Conservation (phyloP, 2,797 vertebrate species). For the Phataginus tetradactyla region DNA sequence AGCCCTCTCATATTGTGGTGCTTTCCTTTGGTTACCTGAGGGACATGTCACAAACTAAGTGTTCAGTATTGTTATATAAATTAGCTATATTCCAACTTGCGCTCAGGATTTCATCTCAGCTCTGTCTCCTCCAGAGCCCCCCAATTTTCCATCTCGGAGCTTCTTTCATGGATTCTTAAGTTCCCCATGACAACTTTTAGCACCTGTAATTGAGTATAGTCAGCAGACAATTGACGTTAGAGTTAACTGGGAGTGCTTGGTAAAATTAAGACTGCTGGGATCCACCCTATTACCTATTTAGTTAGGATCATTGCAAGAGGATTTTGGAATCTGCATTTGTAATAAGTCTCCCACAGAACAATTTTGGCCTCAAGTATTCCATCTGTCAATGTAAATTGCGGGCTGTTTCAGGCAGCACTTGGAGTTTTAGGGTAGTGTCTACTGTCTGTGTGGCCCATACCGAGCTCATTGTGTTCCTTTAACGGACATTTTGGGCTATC, state of each 20-base stretch:
- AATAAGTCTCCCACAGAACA: neutral
- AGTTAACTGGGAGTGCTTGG: neutral
- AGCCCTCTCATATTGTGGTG: too few species aligned
- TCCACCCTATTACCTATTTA: neutral
- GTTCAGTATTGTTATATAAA: neutral
- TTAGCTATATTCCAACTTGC: neutral
- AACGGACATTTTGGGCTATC: neutral
- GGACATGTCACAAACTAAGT: neutral
- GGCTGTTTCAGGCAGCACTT: neutral
- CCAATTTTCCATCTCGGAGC: neutral
- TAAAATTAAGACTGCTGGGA: neutral
- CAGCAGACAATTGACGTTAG: neutral
- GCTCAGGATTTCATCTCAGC: neutral
- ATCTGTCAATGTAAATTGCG: neutral
- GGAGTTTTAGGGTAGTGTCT: neutral
- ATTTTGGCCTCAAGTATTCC: neutral
- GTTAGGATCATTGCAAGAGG: neutral
- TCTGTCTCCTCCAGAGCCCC: neutral
- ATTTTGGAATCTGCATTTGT: neutral
- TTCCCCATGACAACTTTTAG: neutral
- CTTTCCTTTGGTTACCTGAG: neutral
- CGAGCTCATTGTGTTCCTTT: neutral
- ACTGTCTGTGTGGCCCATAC: neutral
- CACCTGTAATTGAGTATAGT: neutral
- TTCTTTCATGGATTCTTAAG: neutral